phyloP scores from a whole-genome alignment of 2,113 vertebrate species.

The Otis tarda region DNA sequence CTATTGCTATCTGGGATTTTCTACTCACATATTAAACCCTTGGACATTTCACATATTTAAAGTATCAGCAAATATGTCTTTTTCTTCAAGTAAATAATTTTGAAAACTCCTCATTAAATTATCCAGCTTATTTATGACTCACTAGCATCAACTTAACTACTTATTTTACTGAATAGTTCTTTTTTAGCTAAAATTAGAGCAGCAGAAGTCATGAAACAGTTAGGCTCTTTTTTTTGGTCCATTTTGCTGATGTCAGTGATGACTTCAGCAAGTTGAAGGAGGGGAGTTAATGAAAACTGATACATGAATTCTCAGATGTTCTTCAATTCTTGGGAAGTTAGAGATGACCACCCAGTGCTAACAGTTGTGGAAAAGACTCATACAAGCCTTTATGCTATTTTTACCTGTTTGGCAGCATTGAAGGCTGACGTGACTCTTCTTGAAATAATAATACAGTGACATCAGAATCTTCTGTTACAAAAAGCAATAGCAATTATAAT shows the following conservation, averaged over 20 bases:
- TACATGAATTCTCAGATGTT: background rate
- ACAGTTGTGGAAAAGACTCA: background rate
- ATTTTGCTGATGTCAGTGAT: background rate
- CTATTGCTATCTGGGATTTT: background rate
- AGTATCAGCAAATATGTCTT: background rate
- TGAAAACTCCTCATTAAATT: background rate
- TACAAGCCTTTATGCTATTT: background rate
- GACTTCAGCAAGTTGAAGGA: background rate
- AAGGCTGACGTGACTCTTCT: background rate
- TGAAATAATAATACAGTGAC: conserved; percentile 2
- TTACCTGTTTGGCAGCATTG: background rate
- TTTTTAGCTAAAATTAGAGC: background rate
- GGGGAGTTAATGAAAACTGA: background rate
- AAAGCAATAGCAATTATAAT: background rate
- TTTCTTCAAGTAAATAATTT: background rate
- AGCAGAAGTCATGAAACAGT: background rate
- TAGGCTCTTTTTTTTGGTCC: background rate
- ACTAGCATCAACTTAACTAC: background rate
- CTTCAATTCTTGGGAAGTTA: background rate
- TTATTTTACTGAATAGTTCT: background rate
- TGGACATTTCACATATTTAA: background rate
- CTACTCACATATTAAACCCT: background rate
- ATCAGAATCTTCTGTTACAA: background rate
- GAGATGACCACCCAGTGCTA: background rate
- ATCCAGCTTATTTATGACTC: background rate